Conservation (phyloP, 2,888 invertebrate species). For the Cephus rjabovi region DNA sequence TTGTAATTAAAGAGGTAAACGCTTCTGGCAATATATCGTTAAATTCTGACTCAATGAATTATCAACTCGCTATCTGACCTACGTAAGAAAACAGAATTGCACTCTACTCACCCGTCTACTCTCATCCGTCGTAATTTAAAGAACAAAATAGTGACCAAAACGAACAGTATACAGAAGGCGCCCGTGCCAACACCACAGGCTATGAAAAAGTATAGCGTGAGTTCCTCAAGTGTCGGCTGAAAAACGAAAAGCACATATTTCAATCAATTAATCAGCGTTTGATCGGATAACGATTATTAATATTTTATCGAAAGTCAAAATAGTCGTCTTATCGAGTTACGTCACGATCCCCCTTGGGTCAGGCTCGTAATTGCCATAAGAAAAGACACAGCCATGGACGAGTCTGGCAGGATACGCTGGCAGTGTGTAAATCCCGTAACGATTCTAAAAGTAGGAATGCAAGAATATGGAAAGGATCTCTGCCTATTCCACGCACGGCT, state of each 20-base stretch:
- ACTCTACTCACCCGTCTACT: constrained; percentile 49
- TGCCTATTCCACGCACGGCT: constrained; percentile 28
- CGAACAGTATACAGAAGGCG: constrained; percentile 47
- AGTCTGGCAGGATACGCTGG: not conserved
- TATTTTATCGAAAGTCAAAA: not conserved
- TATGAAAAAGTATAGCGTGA: constrained; percentile 52
- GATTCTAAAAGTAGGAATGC: constrained; percentile 26
- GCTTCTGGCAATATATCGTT: not conserved
- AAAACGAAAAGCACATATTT: constrained; percentile 15
- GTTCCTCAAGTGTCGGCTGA: constrained; percentile 46
- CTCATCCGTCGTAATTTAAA: constrained; percentile 36
- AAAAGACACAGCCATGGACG: not conserved
- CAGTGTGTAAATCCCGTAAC: not conserved
- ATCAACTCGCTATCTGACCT: not conserved
- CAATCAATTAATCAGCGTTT: not conserved
- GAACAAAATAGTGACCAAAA: constrained; percentile 49
- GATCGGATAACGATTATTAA: not conserved
- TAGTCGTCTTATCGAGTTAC: not conserved
- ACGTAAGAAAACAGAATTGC: not conserved
- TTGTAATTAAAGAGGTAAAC: not conserved
- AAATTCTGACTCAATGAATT: not conserved
- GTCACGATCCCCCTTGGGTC: not conserved
- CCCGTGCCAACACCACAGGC: constrained; percentile 45
- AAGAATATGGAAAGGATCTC: constrained; percentile 36
- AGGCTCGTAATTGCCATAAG: not conserved